Base-by-base conservation (phyloP, 2,888 invertebrate genomes). In the Panopea generosa region DNA sequence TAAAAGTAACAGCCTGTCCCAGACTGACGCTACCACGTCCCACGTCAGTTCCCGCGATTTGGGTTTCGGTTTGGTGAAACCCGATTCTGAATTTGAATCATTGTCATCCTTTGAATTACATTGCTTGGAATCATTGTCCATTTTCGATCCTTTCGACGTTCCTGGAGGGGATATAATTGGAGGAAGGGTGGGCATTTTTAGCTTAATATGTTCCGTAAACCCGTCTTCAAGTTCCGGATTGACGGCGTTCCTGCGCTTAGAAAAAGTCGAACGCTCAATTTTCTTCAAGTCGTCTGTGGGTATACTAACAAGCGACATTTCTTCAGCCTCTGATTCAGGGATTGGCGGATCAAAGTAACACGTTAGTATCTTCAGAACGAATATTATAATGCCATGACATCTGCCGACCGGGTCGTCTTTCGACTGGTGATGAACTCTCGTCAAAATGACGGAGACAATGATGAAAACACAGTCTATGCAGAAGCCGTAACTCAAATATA, bases 221-320 rank as follows among this genome's bases (percentile, higher is more conserved):
- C 66, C 65, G 2, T 60, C 11, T 33, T 59, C 57, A 40, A 49
- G 9, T 18, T 52, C 74, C 9, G 74, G 74, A 22, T 33, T 7
- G 1, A 78, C 59, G 14, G 40, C 33, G 38, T 78, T 78, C 24
- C 38, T 47, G 43, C 47, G 47, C 20, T 16, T 24, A 11, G 53
- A 16, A 2, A 22, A 45, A 14, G 1, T 7, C 2, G 53, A 27
- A 24, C 69, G 50, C 22, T 69, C 65, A n/a, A 78, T 63, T 60
- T 74, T 78, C 63, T 50, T 57, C 4, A 78, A 50, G 45, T 78
- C 67, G 45, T 78, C 78, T 0, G 78, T 78, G 0, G 71, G 74
- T 24, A 78, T 57, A 20, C 29, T 74, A 0, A 69, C 14, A 4
- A 33, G 11, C 11, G 38, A 24, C 16, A 16, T n/a, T 62, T 11